These are phyloP conservation scores for Maccullochella peelii DNA, from an alignment of 2,113 vertebrate genomes.

Conservation along the genomic window DNA sequence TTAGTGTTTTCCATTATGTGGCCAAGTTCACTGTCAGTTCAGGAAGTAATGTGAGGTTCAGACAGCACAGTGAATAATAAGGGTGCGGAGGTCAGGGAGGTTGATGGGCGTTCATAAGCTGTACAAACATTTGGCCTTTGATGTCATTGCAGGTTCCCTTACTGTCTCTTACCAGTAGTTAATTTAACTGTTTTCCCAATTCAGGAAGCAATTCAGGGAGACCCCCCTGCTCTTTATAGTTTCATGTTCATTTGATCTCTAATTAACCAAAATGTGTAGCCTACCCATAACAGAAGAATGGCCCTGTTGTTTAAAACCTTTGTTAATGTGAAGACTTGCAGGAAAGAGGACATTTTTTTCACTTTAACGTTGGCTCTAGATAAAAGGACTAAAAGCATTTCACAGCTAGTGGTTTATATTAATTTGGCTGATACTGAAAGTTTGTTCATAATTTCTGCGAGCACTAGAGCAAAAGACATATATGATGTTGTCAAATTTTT, in stretches of 20 bases:
- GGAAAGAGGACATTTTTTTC: too few species aligned
- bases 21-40: conserved; percentile 29
- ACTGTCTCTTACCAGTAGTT: background rate
- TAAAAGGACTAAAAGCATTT: background rate
- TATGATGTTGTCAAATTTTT: background rate
- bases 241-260: background rate
- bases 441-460: background rate
- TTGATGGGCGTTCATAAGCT: conserved; percentile 10
- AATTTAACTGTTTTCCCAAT: background rate
- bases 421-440: background rate
- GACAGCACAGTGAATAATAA: background rate
- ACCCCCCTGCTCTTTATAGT: background rate
- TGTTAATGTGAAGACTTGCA: background rate
- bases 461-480: background rate
- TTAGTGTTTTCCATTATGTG: background rate
- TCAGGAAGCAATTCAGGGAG: background rate
- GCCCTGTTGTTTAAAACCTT: background rate
- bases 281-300: background rate
- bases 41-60: conserved; percentile 16
- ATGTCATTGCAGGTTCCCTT: background rate
- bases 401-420: background rate
- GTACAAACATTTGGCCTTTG: conserved; percentile 15
- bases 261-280: background rate
- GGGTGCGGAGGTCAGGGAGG: background rate
- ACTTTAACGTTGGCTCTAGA: background rate